Base-by-base conservation (phyloP, 2,797 vertebrate genomes). In the Eupleurogrammus muticus region DNA sequence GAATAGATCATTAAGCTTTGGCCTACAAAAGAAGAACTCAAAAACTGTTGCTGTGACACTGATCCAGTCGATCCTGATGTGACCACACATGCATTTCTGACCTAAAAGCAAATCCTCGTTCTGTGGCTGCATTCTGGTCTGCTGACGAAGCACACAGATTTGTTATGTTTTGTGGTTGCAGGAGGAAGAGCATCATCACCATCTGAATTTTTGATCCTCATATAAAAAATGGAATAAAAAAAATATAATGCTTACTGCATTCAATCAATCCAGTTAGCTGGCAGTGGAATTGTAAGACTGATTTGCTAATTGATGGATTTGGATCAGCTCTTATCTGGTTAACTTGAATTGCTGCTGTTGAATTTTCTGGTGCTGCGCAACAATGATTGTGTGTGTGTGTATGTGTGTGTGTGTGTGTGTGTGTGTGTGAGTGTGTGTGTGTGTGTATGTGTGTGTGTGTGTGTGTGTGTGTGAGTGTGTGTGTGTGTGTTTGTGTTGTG, bases 401-500 rank as follows among this genome's bases (percentile, higher is more conserved):
- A 12, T 38, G 36, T 51, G 48, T 40, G 20, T 21, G 12, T 52
- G 13, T 59, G 20, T 73, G 63, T 52, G 20, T 50, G 53, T 42
- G 34, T 42, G 57, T 63, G 12, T 47, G 38, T 20, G 32, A 11
- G 34, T 35, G 28, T 55, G n/a, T 68, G 48, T 59, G 34, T 60
- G 48, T 57, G 23, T 48, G 38, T 50, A 55, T 52, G n/a, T 28
- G 20, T 38, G 44, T 47, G 6, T 35, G 51, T 48, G 47, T n/a
- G n/a, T n/a, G n/a, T 42, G 34, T 42, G 57, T 63, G 12, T 47
- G 38, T 20, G 32, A 11, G 34, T 35, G 28, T 55, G n/a, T 68
- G 48, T 59, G 34, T 60, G 48, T 57, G 23, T 48, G 38, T 50
- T 50, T 52, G n/a, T 28, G 20, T 38, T 35, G 51, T 48, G 47